phyloP scores from a whole-genome alignment of 92 coral and sea anemone species.

The Epizoanthus scotinus region DNA sequence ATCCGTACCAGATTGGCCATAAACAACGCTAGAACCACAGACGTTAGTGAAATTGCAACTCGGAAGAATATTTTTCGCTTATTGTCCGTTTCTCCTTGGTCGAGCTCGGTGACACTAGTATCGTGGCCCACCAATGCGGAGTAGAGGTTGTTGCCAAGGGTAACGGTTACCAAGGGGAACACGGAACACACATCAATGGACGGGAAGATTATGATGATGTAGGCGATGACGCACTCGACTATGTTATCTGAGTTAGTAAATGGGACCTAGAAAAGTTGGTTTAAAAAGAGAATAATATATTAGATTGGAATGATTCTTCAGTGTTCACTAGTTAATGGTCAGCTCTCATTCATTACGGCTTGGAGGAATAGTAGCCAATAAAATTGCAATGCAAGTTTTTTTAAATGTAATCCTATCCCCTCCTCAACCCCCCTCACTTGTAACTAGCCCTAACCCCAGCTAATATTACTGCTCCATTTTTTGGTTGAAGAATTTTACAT shows the following conservation, averaged over 20 bases:
- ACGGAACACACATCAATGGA: conserved; percentile 35
- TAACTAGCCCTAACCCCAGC: too few relatives aligned
- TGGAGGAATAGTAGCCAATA: too few relatives aligned
- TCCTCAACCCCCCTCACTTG: too few relatives aligned
- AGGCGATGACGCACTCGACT: conserved; percentile 26
- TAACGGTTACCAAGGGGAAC: conserved; percentile 42
- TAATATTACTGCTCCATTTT: too few relatives aligned
- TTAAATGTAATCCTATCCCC: too few relatives aligned
- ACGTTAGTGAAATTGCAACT: conserved; percentile 4
- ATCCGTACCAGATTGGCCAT: conserved; percentile 32
- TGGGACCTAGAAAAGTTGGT: conserved; percentile 15
- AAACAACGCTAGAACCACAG: conserved; percentile 13
- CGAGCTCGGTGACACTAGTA: conserved; percentile 36
- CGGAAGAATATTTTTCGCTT: conserved; percentile 33
- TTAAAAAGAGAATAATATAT: too few relatives aligned
- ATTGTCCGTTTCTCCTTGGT: conserved; percentile 18
- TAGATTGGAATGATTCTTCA: too few relatives aligned
- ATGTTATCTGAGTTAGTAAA: conserved; percentile 19
- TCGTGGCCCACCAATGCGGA: conserved; percentile 29
- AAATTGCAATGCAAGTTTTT: too few relatives aligned
- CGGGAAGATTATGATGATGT: conserved; percentile 33
- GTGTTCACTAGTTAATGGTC: too few relatives aligned
- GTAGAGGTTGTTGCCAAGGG: conserved; percentile 46
- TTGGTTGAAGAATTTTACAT: too few relatives aligned
- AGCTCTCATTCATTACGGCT: too few relatives aligned